A percentile compares a stretch with the other conserved stretches of the same genome.
Evolutionary conservation across 2,113 vertebrate species (phyloP).

Genomic region (human): DNA sequence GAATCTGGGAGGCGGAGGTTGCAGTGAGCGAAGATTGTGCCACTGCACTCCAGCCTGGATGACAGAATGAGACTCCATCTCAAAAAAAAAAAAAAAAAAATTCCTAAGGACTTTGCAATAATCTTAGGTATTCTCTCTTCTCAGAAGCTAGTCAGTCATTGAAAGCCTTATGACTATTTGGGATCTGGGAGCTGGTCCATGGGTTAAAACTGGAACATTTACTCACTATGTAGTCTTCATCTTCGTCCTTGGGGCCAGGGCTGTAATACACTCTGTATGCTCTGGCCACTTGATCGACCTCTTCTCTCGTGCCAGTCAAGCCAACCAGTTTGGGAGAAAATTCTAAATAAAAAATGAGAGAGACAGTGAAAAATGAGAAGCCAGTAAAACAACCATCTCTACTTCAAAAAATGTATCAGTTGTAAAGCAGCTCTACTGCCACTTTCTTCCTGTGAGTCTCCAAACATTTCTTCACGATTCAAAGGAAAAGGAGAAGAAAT

Average conservation of each 20-base stretch:
- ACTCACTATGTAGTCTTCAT: conserved; percentile 98
- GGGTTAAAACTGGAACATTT: background rate
- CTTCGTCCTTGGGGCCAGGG: conserved; percentile 96
- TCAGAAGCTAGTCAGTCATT: background rate
- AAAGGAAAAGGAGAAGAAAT: conserved; percentile 24
- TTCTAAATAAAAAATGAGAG: conserved; percentile 83
- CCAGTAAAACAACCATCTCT: background rate
- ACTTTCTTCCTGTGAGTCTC: background rate
- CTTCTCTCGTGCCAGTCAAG: conserved; percentile 89
- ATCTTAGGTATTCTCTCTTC: background rate
- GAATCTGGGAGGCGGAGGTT: too few species aligned
- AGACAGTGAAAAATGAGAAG: conserved; percentile 14
- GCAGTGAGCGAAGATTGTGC: too few species aligned
- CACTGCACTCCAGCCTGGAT: too few species aligned
- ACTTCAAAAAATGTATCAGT: background rate
- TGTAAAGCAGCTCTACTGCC: background rate
- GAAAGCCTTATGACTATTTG: background rate
- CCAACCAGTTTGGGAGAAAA: conserved; percentile 97
- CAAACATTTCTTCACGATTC: background rate
- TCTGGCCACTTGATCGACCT: conserved; percentile 91
- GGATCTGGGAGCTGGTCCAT: background rate
- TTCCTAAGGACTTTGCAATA: background rate
- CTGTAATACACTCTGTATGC: conserved; percentile 96
- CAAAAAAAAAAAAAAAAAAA: too few species aligned
- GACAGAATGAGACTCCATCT: too few species aligned